Evolutionary conservation across 2,797 vertebrate species (phyloP), one percentile per base, ranked within the genome.

Genomic region (Argya squamiceps): DNA sequence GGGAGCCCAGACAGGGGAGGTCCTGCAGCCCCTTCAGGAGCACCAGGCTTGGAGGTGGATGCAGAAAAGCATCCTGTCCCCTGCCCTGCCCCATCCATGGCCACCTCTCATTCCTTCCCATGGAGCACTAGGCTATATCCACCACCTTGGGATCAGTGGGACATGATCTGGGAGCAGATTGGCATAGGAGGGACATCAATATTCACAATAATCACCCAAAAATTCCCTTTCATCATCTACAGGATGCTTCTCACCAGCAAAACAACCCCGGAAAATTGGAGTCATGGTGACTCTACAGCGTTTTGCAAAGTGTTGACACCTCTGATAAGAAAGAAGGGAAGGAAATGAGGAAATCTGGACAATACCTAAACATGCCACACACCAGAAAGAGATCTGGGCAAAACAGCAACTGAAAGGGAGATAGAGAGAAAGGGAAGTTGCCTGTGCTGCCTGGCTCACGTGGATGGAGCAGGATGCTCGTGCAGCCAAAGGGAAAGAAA

Each of bases 381-480:
- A 43, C 6, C 2, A 68, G 71, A 32, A 46, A 75, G 44, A 68
- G 53, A 27, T 24, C 53, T 53, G 50, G 30, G 47, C 32, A 50
- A 71, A 88, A n/a, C 22, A 29, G 27, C 9, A 43, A 1, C 69
- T 30, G 37, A 29, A 64, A 84, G 21, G 24, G 37, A 86, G 47
- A 47, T 3, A 10, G 1, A 63, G 65, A 46, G 43, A 34, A 63
- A 46, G n/a, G 37, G n/a, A 60, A 59, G 47, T 1, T 27, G 13
- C 39, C n/a, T 1, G 0, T 2, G 1, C 53, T 71, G 58, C 58
- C 36, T 2, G 0, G 50, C 46, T 90, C 53, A 17, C 0, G 2
- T 0, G 0, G 53, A 27, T 1, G 3, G 55, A 53, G 63, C 1
- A 0, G 32, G 84, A 62, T 30, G 69, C 34, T 39, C 2, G 0